Conservation (phyloP, 2,888 invertebrate genomes). For the Eristalis tenax region DNA sequence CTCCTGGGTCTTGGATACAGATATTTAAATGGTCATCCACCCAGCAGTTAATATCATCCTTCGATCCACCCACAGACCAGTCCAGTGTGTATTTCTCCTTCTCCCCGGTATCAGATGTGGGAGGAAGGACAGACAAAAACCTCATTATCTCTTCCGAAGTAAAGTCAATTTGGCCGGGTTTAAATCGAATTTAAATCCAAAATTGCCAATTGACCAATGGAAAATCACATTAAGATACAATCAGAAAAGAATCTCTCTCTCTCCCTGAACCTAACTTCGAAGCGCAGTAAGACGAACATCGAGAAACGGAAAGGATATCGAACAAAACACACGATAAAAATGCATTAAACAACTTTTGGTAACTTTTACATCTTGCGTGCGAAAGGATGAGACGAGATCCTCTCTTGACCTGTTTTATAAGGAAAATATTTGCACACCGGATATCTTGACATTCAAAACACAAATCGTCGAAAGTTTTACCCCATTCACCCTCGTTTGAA, state of each 20-base stretch:
- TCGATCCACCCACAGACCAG: background rate
- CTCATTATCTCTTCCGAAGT: constrained; percentile 58
- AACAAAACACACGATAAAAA: constrained; percentile 57
- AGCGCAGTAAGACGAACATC: background rate
- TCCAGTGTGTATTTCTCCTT: background rate
- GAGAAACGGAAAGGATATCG: constrained; percentile 61
- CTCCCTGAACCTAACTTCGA: background rate
- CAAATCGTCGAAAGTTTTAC: constrained; percentile 62
- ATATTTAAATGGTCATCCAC: constrained; percentile 67
- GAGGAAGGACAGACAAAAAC: constrained; percentile 35
- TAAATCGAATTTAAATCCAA: constrained; percentile 71
- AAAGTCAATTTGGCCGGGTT: constrained; percentile 63
- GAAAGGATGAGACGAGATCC: background rate
- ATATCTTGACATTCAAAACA: constrained; percentile 71
- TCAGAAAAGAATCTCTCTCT: constrained; percentile 50
- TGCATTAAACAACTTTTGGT: constrained; percentile 38
- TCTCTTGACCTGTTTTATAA: constrained; percentile 12
- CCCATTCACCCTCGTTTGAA: constrained; percentile 42
- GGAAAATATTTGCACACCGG: constrained; percentile 64
- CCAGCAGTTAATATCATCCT: constrained; percentile 46
- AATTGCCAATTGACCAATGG: constrained; percentile 71
- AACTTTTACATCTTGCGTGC: constrained; percentile 5
- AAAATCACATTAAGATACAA: constrained; percentile 70
- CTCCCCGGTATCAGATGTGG: background rate
- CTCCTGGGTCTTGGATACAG: constrained; percentile 55